These are phyloP conservation scores for Gymnothorax reevesii DNA, from an alignment of 2,797 vertebrate species.

Conservation along the genomic window DNA sequence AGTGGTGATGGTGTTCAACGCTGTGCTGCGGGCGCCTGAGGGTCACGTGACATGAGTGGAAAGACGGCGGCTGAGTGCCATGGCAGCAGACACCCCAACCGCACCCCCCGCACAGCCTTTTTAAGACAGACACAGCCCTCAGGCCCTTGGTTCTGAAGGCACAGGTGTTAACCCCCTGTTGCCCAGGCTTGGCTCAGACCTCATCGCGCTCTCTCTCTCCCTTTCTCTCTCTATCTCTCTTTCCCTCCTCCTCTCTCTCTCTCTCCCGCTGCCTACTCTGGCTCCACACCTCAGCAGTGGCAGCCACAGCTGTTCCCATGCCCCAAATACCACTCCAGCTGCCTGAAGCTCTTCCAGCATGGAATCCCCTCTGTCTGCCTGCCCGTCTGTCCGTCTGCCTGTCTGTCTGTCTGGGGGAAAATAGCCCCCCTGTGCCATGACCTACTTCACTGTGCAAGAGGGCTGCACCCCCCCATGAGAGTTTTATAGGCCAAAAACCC, in stretches of 20 bases:
- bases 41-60: neutral
- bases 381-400: neutral
- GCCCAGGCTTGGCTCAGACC: neutral
- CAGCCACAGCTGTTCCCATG: constrained; percentile 10
- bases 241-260: neutral
- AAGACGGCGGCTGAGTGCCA: neutral
- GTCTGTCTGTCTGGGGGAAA: constrained; percentile 22
- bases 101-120: no score
- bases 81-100: neutral
- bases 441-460: constrained; percentile 22
- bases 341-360: constrained; percentile 19
- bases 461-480: neutral
- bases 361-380: constrained; percentile 6
- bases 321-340: constrained; percentile 14
- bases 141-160: neutral
- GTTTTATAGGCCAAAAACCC: neutral
- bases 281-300: constrained; percentile 11
- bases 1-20: neutral
- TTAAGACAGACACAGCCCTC: neutral
- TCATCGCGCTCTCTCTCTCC: no score
- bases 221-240: no score
- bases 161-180: neutral
- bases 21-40: neutral
- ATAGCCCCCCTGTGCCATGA: neutral
- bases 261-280: neutral